Evolutionary conservation across 2,888 invertebrate species (phyloP).

Genomic region (Lasioglossum marginatum): DNA sequence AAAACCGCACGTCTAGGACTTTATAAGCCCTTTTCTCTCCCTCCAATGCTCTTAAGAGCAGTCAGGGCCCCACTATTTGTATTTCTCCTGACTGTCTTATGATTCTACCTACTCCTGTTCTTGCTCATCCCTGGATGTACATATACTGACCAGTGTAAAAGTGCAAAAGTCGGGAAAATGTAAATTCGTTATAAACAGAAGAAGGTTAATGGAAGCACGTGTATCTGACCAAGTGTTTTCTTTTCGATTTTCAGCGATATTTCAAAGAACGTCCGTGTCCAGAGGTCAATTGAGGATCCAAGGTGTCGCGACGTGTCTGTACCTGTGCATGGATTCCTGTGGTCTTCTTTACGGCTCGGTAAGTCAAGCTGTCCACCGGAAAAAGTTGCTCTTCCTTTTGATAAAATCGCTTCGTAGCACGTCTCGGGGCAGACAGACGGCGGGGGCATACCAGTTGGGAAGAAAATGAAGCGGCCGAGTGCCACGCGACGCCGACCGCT

Average conservation of each 20-base stretch:
- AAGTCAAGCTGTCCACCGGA: constrained; percentile 85
- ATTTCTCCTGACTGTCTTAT: too few relatives aligned
- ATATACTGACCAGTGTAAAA: too few relatives aligned
- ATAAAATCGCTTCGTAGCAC: constrained; percentile 44
- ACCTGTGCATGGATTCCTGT: constrained; percentile 95
- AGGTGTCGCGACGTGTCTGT: constrained; percentile 94
- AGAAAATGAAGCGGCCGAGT: constrained; percentile 41
- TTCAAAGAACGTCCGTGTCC: constrained; percentile 89
- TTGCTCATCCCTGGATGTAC: too few relatives aligned
- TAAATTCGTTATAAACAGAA: background rate
- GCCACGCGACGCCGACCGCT: constrained; percentile 55
- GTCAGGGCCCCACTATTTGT: too few relatives aligned
- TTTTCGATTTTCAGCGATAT: constrained; percentile 87
- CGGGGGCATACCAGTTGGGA: constrained; percentile 30
- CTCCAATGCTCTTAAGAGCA: too few relatives aligned
- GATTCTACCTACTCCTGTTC: too few relatives aligned
- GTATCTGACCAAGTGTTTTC: background rate
- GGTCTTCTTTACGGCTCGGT: constrained; percentile 95
- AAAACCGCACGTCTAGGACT: too few relatives aligned
- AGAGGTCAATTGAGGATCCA: constrained; percentile 94
- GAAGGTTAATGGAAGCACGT: background rate
- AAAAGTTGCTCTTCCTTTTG: constrained; percentile 56
- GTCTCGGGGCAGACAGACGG: constrained; percentile 24
- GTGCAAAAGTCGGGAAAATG: too few relatives aligned
- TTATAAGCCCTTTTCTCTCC: too few relatives aligned